Percentiles rank a stretch among this genome's conserved stretches.
Evolutionary conservation across 1,140 invertebrate species (phyloP).

Genomic region (Trachymyrmex cornetzi): DNA sequence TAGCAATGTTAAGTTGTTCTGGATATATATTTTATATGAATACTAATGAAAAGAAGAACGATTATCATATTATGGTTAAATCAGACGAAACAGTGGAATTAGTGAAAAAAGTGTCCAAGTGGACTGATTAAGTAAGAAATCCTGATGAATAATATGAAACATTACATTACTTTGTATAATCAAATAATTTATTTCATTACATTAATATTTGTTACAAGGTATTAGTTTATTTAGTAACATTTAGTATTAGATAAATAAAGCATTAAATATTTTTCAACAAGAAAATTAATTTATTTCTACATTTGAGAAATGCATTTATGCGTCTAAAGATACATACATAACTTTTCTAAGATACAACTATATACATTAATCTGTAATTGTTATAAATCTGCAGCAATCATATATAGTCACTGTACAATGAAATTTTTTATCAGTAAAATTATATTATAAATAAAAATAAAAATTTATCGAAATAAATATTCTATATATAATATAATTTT

Average conservation of each 20-base stretch:
- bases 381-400: constrained; percentile 6
- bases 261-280: neutral
- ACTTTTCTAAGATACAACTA: neutral
- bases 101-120: constrained; percentile 92
- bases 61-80: constrained; percentile 92
- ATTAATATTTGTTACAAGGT: no score
- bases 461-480: constrained; percentile 2
- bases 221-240: no score
- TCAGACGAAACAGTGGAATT: constrained; percentile 91
- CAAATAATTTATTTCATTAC: no score
- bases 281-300: neutral
- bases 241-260: no score
- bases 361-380: neutral
- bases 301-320: constrained; percentile 1
- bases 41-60: constrained; percentile 91
- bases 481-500: neutral
- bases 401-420: neutral
- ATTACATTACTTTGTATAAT: no score
- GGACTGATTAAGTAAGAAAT: constrained; percentile 86
- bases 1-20: constrained; percentile 88
- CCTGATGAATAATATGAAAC: no score
- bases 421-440: neutral
- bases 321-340: neutral
- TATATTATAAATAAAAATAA: no score
- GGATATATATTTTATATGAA: constrained; percentile 94